A percentile compares a stretch with the other conserved stretches of the same genome.
Evolutionary conservation across 2,888 invertebrate species (phyloP).

Genomic region (Mythimna pallens): DNA sequence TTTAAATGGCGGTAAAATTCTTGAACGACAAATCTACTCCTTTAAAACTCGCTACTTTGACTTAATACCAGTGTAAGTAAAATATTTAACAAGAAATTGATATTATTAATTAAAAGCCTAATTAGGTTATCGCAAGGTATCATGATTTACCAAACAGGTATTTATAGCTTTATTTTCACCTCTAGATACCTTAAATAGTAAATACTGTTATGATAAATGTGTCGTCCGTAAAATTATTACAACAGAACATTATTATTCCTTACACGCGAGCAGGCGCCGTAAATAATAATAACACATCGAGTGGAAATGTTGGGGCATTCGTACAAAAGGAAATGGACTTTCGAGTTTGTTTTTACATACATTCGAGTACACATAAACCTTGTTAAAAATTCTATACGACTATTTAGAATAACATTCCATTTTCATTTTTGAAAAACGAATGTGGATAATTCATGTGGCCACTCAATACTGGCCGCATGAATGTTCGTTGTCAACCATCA

Average conservation of each 20-base stretch:
- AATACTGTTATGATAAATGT: conserved; percentile 54
- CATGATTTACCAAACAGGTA: neutral
- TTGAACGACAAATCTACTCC: conserved; percentile 7
- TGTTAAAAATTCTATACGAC: conserved; percentile 42
- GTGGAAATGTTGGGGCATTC: conserved; percentile 57
- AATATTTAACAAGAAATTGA: neutral
- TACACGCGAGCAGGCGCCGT: conserved; percentile 59
- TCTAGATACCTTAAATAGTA: conserved; percentile 31
- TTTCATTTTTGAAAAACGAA: conserved; percentile 23
- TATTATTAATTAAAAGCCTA: conserved; percentile 17
- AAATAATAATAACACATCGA: conserved; percentile 65
- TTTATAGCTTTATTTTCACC: conserved; percentile 19
- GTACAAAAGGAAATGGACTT: conserved; percentile 62
- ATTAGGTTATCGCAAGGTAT: conserved; percentile 20
- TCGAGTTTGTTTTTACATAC: conserved; percentile 56
- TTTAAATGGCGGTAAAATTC: conserved; percentile 27
- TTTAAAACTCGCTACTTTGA: conserved; percentile 13
- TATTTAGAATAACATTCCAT: conserved; percentile 33
- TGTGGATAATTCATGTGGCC: neutral
- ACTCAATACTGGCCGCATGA: too few species aligned
- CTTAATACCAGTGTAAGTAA: conserved; percentile 1
- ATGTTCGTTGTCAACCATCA: too few species aligned
- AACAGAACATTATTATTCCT: conserved; percentile 61
- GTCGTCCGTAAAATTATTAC: conserved; percentile 55
- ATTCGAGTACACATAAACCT: conserved; percentile 39